phyloP scores from a whole-genome alignment of 2,888 invertebrate species.

The Xestobium rufovillosum region DNA sequence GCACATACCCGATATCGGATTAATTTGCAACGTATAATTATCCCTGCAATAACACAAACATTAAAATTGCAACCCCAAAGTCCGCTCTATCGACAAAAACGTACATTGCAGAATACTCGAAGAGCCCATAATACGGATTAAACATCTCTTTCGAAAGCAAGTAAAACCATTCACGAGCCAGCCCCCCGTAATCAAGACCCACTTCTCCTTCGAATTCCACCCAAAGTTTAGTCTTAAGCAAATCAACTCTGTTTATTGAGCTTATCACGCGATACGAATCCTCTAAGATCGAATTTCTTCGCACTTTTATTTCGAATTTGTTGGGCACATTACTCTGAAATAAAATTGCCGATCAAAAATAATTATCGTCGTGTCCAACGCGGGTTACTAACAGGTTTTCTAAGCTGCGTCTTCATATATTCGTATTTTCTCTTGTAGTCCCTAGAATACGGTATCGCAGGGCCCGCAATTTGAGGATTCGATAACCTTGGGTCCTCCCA shows the following conservation, averaged over 20 bases:
- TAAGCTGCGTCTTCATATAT: slow-evolving; percentile 92
- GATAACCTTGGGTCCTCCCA: slow-evolving; percentile 99
- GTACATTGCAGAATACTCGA: slow-evolving; percentile 98
- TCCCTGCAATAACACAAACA: slow-evolving; percentile 64
- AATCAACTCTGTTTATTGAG: slow-evolving; percentile 80
- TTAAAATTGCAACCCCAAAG: slow-evolving; percentile 6
- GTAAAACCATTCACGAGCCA: slow-evolving; percentile 98
- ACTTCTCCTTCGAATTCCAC: slow-evolving; percentile 98
- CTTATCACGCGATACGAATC: slow-evolving; percentile 95
- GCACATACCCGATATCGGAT: slow-evolving; percentile 94
- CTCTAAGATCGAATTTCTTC: slow-evolving; percentile 86
- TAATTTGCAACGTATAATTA: slow-evolving; percentile 98
- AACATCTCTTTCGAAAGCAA: slow-evolving; percentile 98
- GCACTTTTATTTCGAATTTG: slow-evolving; percentile 94
- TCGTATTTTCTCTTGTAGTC: slow-evolving; percentile 99
- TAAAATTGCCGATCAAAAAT: slow-evolving; percentile 24
- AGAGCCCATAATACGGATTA: slow-evolving; percentile 98
- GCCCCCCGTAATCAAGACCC: slow-evolving; percentile 92
- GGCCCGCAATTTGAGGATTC: slow-evolving; percentile 94
- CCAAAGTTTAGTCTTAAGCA: slow-evolving; percentile 96
- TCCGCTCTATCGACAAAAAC: slow-evolving; percentile 33
- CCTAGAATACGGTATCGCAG: slow-evolving; percentile 95
- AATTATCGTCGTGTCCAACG: too few species aligned
- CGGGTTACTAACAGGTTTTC: slow-evolving; percentile 89
- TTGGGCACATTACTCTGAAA: slow-evolving; percentile 89